Conservation (phyloP, 92 coral and sea anemone genomes). For the Hydrozoanthus gracilis region DNA sequence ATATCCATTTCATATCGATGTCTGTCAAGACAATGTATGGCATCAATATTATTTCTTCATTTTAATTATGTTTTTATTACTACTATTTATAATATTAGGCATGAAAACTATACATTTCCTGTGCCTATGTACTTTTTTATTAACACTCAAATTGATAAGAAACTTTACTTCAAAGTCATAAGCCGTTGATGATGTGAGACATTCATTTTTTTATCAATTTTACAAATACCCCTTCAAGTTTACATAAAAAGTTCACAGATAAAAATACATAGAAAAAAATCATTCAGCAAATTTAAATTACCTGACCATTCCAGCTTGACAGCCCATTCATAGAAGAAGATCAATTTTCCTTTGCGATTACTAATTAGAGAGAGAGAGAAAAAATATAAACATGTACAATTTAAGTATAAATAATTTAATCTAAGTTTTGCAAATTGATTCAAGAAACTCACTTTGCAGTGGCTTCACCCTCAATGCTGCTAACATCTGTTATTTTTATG, state of each 20-base stretch:
- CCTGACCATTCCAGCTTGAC: slow-evolving; percentile 92
- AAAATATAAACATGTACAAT: background rate
- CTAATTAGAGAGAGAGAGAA: slow-evolving; percentile 54
- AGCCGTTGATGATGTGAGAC: background rate
- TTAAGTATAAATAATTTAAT: background rate
- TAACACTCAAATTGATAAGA: too few relatives aligned
- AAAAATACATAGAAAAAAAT: background rate
- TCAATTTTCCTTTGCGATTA: slow-evolving; percentile 95
- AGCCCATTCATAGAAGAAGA: slow-evolving; percentile 96
- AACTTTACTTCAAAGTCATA: too few relatives aligned
- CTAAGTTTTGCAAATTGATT: background rate
- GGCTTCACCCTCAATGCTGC: slow-evolving; percentile 94
- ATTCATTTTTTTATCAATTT: background rate
- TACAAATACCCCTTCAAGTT: background rate
- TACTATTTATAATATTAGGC: too few relatives aligned
- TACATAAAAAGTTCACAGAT: background rate
- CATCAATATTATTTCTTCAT: too few relatives aligned
- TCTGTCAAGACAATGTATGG: too few relatives aligned
- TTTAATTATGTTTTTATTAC: too few relatives aligned
- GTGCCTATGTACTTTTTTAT: too few relatives aligned
- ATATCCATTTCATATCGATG: too few relatives aligned
- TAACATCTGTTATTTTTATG: slow-evolving; percentile 78
- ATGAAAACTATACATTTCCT: too few relatives aligned
- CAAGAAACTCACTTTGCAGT: slow-evolving; percentile 81
- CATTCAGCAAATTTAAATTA: slow-evolving; percentile 13